Evolutionary conservation across 1,140 invertebrate species (phyloP).

Genomic region (Lamellibrachia luymesi): DNA sequence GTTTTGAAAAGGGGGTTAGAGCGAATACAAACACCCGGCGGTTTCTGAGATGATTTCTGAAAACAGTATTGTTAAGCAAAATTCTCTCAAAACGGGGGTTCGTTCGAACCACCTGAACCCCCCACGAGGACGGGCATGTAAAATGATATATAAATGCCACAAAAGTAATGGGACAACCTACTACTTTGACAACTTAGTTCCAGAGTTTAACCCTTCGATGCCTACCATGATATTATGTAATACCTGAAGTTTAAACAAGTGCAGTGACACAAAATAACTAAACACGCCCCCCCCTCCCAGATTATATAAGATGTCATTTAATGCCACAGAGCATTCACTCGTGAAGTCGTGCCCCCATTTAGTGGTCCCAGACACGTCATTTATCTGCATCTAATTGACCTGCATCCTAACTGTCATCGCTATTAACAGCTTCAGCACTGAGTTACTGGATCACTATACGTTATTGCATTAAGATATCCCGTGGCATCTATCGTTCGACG

Average conservation of each 20-base stretch:
- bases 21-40: no score
- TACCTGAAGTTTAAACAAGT: not conserved
- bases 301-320: not conserved
- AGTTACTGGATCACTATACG: not conserved
- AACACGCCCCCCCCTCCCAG: not conserved
- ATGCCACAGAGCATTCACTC: not conserved
- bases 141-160: not conserved
- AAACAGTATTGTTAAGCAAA: no score
- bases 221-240: not conserved
- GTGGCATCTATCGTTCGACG: not conserved
- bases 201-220: not conserved
- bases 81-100: no score
- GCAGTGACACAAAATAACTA: not conserved
- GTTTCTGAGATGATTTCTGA: no score
- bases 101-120: no score
- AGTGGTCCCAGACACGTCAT: not conserved
- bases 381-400: not conserved
- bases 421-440: not conserved
- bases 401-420: not conserved
- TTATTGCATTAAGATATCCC: slow-evolving; percentile 1
- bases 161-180: not conserved
- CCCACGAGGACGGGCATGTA: not conserved
- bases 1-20: no score
- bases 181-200: not conserved
- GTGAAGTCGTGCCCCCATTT: not conserved